Base-by-base conservation (phyloP, 2,888 invertebrate genomes). In the Ochropleura leucogaster region DNA sequence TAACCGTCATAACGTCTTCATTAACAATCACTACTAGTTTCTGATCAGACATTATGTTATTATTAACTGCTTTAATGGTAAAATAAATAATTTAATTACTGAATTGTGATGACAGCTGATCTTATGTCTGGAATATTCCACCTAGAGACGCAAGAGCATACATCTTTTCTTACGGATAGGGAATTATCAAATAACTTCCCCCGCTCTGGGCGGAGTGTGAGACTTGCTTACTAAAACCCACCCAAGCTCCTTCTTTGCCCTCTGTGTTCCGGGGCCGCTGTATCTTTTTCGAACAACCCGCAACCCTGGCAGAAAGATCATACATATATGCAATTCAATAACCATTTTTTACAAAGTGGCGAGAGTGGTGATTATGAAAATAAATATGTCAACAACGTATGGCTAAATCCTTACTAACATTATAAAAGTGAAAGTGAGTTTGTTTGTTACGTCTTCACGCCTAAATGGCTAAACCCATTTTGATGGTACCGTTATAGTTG, bases 61-160 rank as follows among this genome's bases (percentile, higher is more conserved):
- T 79, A 68, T 44, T 42, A 12, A n/a, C 62, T 30, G 44, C n/a
- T 63, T 40, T 63, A 74, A 74, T 80, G 18, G 40, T 16, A 18
- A 49, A 49, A 44, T 65, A 20, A 53, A 40, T 64, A 30, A n/a
- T 30, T 40, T 1, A 2, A 18, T 64, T 53, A 47, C 14, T 49
- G 4, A 40, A 49, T 40, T 79, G 10, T 47, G 46, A 53, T 64
- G 20, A 20, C 20, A n/a, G 16, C 5, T 40, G n/a, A 9, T 49
- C 4, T 9, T n/a, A n/a, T 75, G 16, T 0, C 14, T 64, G 46
- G 30, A 77, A 60, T 53, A 42, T 79, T 73, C 47, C 47, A 68
- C 14, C 9, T 64, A 49, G 6, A 12, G 4, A 40, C 7, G 14
- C 16, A 44, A 46, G 14, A 20, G 72, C 18, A 18, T 20, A 3